Conservation (phyloP, 1,140 invertebrate genomes). For the Drosophila santomea region DNA sequence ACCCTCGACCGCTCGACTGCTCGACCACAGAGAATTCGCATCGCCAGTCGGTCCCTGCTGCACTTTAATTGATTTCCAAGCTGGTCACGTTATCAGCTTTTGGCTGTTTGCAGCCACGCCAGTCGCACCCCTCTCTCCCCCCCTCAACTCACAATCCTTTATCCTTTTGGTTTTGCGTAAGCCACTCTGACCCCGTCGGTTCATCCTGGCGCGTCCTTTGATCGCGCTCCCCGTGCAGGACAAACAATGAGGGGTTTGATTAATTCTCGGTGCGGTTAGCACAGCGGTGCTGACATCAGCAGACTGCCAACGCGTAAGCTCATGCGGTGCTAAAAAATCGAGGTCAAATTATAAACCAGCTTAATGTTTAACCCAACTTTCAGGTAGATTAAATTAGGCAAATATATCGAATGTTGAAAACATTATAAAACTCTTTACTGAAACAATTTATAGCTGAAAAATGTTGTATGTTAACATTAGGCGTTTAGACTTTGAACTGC, state of each 20-base stretch:
- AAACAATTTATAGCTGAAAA: too few species aligned
- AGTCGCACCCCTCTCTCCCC: not conserved
- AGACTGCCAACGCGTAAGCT: slow-evolving; percentile 1
- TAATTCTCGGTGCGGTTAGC: slow-evolving; percentile 39
- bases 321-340: slow-evolving; percentile 9
- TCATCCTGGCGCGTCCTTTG: slow-evolving; percentile 35
- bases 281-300: slow-evolving; percentile 44
- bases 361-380: not conserved
- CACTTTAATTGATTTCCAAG: slow-evolving; percentile 79
- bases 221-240: slow-evolving; percentile 6
- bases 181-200: slow-evolving; percentile 14
- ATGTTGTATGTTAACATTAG: not conserved
- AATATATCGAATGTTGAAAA: too few species aligned
- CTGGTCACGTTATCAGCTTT: slow-evolving; percentile 72
- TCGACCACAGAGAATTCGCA: slow-evolving; percentile 11
- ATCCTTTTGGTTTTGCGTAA: slow-evolving; percentile 24
- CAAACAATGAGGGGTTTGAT: slow-evolving; percentile 45
- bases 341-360: not conserved
- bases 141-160: not conserved
- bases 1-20: slow-evolving; percentile 8
- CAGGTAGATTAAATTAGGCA: too few species aligned
- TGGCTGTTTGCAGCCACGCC: slow-evolving; percentile 60
- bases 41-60: slow-evolving; percentile 40
- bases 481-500: not conserved
- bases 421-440: too few species aligned